phyloP scores from a whole-genome alignment of 2,888 invertebrate genomes.

The Lepetodrilus schrolli region DNA sequence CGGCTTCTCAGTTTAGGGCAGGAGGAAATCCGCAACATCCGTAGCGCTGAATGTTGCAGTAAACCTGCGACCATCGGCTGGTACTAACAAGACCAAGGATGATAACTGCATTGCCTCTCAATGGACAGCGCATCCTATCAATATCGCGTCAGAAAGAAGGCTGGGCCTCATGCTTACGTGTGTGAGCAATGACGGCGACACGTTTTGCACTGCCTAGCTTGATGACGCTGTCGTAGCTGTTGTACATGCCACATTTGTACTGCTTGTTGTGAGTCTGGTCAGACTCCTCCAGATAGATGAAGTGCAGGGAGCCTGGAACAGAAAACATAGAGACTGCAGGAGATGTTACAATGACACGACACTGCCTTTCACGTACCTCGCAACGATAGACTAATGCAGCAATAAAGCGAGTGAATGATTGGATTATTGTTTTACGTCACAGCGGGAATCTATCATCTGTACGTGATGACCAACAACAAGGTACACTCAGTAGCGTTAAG shows the following conservation, averaged over 20 bases:
- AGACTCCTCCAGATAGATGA: too few species aligned
- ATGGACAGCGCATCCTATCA: neutral
- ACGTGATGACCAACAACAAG: too few species aligned
- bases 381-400: too few species aligned
- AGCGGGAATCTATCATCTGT: too few species aligned
- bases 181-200: neutral
- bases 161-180: neutral
- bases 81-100: neutral
- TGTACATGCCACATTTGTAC: slow-evolving; percentile 28
- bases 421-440: too few species aligned
- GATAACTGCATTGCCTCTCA: neutral
- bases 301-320: too few species aligned
- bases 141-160: neutral
- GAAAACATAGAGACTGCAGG: too few species aligned
- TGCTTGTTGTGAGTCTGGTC: too few species aligned
- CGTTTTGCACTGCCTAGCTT: slow-evolving; percentile 14
- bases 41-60: neutral
- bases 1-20: neutral
- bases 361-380: too few species aligned
- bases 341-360: too few species aligned
- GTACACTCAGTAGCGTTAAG: too few species aligned
- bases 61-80: neutral
- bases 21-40: neutral
- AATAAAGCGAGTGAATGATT: too few species aligned
- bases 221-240: neutral